Base-by-base conservation (phyloP, 2,888 invertebrate genomes). In the Apamea epomidion region DNA sequence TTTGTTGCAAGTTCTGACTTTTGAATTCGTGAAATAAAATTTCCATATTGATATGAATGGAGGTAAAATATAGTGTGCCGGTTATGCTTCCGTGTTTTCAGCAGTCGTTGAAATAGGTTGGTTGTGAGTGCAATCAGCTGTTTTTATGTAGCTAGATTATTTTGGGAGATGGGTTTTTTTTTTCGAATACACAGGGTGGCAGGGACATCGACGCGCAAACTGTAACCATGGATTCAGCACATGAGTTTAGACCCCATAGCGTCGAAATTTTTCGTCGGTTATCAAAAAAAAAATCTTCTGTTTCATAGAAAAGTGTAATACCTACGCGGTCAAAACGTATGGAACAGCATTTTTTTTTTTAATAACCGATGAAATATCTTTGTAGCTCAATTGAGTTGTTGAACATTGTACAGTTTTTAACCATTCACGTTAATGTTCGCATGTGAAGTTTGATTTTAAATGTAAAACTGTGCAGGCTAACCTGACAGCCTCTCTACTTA, bases 21-120 rank as follows among this genome's bases (percentile, higher is more conserved):
- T 84, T 78, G 79, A 84, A 86, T 86, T 78, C 65, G 77, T 74
- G 70, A 86, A 86, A 81, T 76, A 77, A 84, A 84, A 86, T 87
- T 86, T 80, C 80, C 87, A 87, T 87, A 82, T 87, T 85, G 72
- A 83, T 85, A 87, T 75, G 78, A 85, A 85, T 76, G 64, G 60
- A 80, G 48, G 72, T 75, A 85, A 80, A 80, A 84, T 84, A 84
- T 68, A 72, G 79, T 80, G 85, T 80, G 75, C 79, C 73, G 37
- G 73, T 76, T 75, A 65, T 62, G 60, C 32, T 71, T 79, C 48
- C 67, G 70, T 73, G 70, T 64, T 69, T 60, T 60, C 58, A 29
- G 58, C 54, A 60, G 62, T 67, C 62, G n/a, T 48, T 65, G 75
- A 58, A 79, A 82, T 67, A 65, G 64, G 60, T 71, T 29, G 8